Base-by-base conservation (phyloP, 2,888 invertebrate species). In the Unio delphinus region DNA sequence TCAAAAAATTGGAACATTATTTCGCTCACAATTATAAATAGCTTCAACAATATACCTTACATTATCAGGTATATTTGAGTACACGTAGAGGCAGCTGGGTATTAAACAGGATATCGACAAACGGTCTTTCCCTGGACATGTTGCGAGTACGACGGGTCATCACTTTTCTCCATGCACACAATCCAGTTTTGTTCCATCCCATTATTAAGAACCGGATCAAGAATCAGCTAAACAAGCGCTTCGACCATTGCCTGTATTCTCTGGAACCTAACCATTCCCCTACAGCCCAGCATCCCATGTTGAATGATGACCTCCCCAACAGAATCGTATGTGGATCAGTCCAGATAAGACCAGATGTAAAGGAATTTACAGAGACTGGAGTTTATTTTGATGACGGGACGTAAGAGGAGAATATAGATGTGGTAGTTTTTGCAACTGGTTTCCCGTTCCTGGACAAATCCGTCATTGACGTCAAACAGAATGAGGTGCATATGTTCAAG, bases 231-330 rank as follows among this genome's bases (percentile, higher is more conserved):
- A 87, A 89, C 74, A 62, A 69, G 18, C 75, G 79, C n/a, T 86
- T 90, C 70, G 86, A 90, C 76, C 90, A 90, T 73, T 84, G 80
- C 17, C 63, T 79, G 1, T 91, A 89, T 78, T 85, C 86, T 5
- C 70, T 90, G 60, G 87, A 89, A 62, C 91, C 91, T 8, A 74
- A 83, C 11, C 89, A 90, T 75, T 69, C 81, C 7, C 70, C 78
- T 7, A 65, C 75, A 30, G 69, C 79, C 4, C 84, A 86, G 34
- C 87, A 87, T 67, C 90, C 90, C 0, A 90, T 88, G 59, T 87
- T 91, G 8, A 90, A 90, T 69, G 91, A 91, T 68, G 88, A 89
- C 17, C 75, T 91, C 30, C 89, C 90, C 0, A 90, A 90, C 74
- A 75, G 89, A 54, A 83, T 91, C 34, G 82, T 85, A 45, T 84